Evolutionary conservation across 2,113 vertebrate species (phyloP).

Genomic region (Solea solea): DNA sequence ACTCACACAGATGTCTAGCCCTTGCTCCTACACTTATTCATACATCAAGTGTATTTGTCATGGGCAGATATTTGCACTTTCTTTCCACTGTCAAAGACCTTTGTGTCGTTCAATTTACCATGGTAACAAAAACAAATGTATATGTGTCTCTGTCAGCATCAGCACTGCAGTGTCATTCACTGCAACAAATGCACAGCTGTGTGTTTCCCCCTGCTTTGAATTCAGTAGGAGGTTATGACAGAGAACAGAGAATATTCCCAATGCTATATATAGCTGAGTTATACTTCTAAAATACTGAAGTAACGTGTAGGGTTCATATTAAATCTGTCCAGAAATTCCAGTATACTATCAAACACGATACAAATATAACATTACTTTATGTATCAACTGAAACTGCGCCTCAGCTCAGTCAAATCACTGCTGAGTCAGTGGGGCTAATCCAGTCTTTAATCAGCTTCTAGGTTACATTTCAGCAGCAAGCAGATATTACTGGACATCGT

Average conservation of each 20-base stretch:
- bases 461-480: conserved; percentile 21
- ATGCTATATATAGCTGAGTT: neutral
- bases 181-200: conserved; percentile 32
- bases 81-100: conserved; percentile 57
- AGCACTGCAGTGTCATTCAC: conserved; percentile 44
- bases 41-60: conserved; percentile 20
- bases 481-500: conserved; percentile 24
- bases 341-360: neutral
- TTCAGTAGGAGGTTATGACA: neutral
- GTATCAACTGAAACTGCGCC: conserved; percentile 4
- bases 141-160: conserved; percentile 32
- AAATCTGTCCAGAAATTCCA: neutral
- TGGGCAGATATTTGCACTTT: conserved; percentile 49
- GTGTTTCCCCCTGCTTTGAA: neutral
- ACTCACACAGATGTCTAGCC: conserved; percentile 55
- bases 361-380: neutral
- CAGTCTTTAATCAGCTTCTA: conserved; percentile 24
- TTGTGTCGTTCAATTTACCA: conserved; percentile 70
- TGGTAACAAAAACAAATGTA: conserved; percentile 75
- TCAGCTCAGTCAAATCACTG: conserved; percentile 14
- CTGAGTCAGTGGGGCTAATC: conserved; percentile 24
- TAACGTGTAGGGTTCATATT: neutral
- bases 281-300: conserved; percentile 21
- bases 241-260: conserved; percentile 3
- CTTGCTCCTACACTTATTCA: conserved; percentile 38